phyloP scores from a whole-genome alignment of 2,113 vertebrate genomes.

The Thamnaconus septentrionalis region DNA sequence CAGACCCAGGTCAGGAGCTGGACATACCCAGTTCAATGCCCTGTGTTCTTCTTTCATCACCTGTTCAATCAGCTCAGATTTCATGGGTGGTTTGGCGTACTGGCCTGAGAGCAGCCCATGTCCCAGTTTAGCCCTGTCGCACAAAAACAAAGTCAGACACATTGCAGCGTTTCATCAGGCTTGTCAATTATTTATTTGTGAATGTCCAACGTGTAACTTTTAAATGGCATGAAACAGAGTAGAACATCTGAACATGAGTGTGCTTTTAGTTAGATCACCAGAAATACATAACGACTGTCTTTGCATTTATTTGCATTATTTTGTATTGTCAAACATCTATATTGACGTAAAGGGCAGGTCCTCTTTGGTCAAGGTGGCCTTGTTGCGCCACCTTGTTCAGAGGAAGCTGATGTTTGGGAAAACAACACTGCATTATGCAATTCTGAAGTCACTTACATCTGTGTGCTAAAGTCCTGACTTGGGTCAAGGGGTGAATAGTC shows the following conservation, averaged over 20 bases:
- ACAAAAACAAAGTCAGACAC: constrained; percentile 35
- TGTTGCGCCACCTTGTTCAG: no score
- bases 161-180: not conserved
- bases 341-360: no score
- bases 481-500: constrained; percentile 97
- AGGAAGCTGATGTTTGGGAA: not conserved
- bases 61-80: constrained; percentile 99
- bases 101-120: constrained; percentile 96
- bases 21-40: constrained; percentile 85
- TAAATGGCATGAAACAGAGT: no score
- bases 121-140: constrained; percentile 91
- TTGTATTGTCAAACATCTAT: no score
- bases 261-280: no score
- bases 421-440: constrained; percentile 27
- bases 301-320: no score
- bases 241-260: no score
- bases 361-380: no score
- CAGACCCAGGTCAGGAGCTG: constrained; percentile 56
- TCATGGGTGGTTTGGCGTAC: constrained; percentile 93
- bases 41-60: constrained; percentile 99
- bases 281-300: no score
- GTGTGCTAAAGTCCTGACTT: constrained; percentile 95
- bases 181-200: not conserved
- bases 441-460: constrained; percentile 86
- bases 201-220: no score